phyloP scores from a whole-genome alignment of 2,888 invertebrate genomes.

The Sphaeridia pumilis region DNA sequence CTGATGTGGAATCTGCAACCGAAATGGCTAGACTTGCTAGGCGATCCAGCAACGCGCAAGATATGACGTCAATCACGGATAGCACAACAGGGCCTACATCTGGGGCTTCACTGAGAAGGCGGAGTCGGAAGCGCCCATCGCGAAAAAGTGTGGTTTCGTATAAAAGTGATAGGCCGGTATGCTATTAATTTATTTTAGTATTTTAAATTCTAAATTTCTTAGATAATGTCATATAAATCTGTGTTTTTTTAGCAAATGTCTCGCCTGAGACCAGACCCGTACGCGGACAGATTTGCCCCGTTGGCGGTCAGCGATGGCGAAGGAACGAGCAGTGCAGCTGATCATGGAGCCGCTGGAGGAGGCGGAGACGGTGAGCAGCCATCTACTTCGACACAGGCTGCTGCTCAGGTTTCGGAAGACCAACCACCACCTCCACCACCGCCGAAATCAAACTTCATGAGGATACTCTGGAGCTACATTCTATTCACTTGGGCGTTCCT shows the following conservation, averaged over 20 bases:
- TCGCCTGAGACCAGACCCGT: slow-evolving; percentile 3
- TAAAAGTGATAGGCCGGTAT: slow-evolving; percentile 13
- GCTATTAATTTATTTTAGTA: neutral
- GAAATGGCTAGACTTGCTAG: slow-evolving; percentile 41
- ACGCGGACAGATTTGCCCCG: slow-evolving; percentile 26
- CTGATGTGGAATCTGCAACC: slow-evolving; percentile 47
- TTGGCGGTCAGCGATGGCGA: slow-evolving; percentile 28
- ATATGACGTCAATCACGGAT: slow-evolving; percentile 29
- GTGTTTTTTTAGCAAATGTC: neutral
- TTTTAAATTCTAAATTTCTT: neutral
- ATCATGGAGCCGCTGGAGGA: slow-evolving; percentile 13
- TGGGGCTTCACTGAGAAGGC: neutral
- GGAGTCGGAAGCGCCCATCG: slow-evolving; percentile 25
- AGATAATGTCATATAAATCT: too few species aligned
- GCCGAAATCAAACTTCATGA: slow-evolving; percentile 29
- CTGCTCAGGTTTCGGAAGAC: slow-evolving; percentile 20
- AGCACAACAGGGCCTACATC: slow-evolving; percentile 35
- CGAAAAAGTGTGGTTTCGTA: slow-evolving; percentile 22
- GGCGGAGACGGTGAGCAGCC: slow-evolving; percentile 33
- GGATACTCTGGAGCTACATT: slow-evolving; percentile 44
- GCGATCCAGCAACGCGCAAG: slow-evolving; percentile 36
- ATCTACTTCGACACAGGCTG: slow-evolving; percentile 16
- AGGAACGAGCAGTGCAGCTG: slow-evolving; percentile 15
- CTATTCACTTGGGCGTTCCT: slow-evolving; percentile 58
- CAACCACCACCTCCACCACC: slow-evolving; percentile 21